Conservation (phyloP, 2,888 invertebrate genomes). For the Nephrotoma flavescens region DNA sequence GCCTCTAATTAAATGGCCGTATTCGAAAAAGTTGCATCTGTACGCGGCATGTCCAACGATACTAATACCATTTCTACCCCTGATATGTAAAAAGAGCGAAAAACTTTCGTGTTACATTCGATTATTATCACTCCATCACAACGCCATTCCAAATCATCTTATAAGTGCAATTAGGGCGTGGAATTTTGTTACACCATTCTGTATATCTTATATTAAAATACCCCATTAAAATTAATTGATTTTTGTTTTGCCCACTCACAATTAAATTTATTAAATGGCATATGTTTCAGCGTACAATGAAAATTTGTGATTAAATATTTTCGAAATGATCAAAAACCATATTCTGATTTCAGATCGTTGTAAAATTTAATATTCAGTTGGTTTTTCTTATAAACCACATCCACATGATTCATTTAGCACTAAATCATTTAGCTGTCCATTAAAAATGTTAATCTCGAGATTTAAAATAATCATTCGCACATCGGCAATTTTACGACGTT, state of each 20-base stretch:
- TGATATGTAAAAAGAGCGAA: no score
- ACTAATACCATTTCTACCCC: no score
- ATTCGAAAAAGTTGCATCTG: no score
- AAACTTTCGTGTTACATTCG: no score
- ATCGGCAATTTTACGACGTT: not conserved
- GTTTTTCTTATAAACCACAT: not conserved
- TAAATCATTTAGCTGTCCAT: not conserved
- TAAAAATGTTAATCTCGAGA: not conserved
- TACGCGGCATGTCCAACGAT: no score
- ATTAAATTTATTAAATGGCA: not conserved
- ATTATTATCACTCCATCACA: no score
- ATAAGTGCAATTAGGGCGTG: not conserved
- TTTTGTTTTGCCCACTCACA: not conserved
- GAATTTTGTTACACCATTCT: not conserved
- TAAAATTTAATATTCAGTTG: not conserved
- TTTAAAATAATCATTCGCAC: not conserved
- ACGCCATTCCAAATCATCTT: no score
- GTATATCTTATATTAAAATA: not conserved
- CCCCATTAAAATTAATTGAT: not conserved
- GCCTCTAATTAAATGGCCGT: no score
- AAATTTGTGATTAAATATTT: not conserved
- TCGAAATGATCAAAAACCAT: not conserved
- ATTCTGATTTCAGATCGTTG: not conserved
- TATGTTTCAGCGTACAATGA: not conserved
- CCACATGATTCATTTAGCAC: not conserved